These are phyloP conservation scores for Mamestra configurata DNA, from an alignment of 1,140 invertebrate genomes.

Conservation along the genomic window DNA sequence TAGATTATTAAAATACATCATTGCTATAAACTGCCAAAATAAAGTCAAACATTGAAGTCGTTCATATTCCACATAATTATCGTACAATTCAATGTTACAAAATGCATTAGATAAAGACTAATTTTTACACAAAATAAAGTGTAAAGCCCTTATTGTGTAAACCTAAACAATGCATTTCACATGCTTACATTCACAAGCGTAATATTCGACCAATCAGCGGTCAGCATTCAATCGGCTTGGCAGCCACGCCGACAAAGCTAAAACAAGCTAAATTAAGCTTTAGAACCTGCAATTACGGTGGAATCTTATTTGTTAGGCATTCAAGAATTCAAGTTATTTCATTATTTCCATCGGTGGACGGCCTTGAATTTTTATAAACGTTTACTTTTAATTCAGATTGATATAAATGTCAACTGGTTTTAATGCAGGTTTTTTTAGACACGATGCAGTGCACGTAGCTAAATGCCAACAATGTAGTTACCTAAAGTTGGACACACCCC, in stretches of 20 bases:
- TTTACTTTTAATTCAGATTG: slow-evolving; percentile 72
- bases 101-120: neutral
- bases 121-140: neutral
- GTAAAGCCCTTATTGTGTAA: slow-evolving; percentile 19
- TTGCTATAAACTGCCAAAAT: too few relatives aligned
- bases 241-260: slow-evolving; percentile 58
- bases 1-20: too few relatives aligned
- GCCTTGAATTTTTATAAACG: slow-evolving; percentile 74
- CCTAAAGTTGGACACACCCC: neutral
- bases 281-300: slow-evolving; percentile 56
- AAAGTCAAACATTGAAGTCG: too few relatives aligned
- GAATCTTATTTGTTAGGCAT: slow-evolving; percentile 47
- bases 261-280: slow-evolving; percentile 60
- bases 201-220: slow-evolving; percentile 58
- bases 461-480: neutral
- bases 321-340: slow-evolving; percentile 70
- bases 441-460: neutral
- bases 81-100: too few relatives aligned
- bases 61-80: too few relatives aligned
- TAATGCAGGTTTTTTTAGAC: neutral
- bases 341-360: slow-evolving; percentile 55
- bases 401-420: slow-evolving; percentile 50
- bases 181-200: slow-evolving; percentile 49
- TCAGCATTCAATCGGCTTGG: slow-evolving; percentile 55
- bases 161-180: slow-evolving; percentile 49